A percentile compares a stretch with the other conserved stretches of the same genome.
Evolutionary conservation across 2,888 invertebrate species (phyloP).

Genomic region (Crepidodera aurea): DNA sequence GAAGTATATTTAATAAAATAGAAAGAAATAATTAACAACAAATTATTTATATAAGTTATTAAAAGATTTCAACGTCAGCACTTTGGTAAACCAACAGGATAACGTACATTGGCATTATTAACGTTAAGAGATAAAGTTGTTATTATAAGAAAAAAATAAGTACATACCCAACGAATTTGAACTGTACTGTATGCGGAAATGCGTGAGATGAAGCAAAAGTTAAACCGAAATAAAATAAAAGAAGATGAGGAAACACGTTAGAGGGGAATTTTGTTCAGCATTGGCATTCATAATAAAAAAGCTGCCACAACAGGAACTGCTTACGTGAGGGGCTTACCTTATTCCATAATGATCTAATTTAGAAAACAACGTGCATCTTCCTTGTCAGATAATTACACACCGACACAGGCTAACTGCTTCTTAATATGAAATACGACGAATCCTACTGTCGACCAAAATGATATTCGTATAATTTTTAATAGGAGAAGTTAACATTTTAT

Average conservation of each 20-base stretch:
- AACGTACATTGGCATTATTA: too few species aligned
- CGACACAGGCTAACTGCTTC: not conserved
- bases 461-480: too few species aligned
- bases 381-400: not conserved
- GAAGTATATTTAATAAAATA: too few species aligned
- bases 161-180: not conserved
- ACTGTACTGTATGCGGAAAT: not conserved
- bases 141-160: too few species aligned
- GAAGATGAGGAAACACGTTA: slow-evolving; percentile 10
- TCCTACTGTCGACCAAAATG: too few species aligned
- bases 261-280: not conserved
- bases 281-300: slow-evolving; percentile 10
- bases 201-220: not conserved
- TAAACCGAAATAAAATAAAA: slow-evolving; percentile 5
- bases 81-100: too few species aligned
- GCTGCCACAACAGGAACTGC: slow-evolving; percentile 3
- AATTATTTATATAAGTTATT: too few species aligned
- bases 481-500: too few species aligned
- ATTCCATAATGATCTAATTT: slow-evolving; percentile 1
- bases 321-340: slow-evolving; percentile 13
- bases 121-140: too few species aligned
- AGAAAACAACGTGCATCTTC: slow-evolving; percentile 3
- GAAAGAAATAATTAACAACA: too few species aligned
- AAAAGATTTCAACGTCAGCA: too few species aligned
- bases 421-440: not conserved